These are phyloP conservation scores for Corapipo altera DNA, from an alignment of 2,113 vertebrate genomes.

Conservation along the genomic window DNA sequence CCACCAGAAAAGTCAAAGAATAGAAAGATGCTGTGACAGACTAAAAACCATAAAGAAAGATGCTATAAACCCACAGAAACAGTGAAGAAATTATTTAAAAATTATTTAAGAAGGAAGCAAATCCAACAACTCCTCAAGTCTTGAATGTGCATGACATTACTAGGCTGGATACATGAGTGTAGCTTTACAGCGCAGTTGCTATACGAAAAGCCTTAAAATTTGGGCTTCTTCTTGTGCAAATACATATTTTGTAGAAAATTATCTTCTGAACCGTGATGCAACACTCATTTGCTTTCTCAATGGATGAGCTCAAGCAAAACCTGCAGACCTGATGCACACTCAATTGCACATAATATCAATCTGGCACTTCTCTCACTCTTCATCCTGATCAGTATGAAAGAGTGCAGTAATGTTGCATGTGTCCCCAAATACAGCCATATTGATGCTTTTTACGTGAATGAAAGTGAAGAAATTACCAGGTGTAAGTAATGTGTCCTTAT, in stretches of 20 bases:
- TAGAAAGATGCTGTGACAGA: not conserved
- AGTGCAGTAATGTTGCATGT: not conserved
- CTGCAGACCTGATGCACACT: not conserved
- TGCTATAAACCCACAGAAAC: not conserved
- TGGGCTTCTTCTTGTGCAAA: not conserved
- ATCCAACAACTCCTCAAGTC: not conserved
- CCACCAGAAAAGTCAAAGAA: not conserved
- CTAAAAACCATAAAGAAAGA: not conserved
- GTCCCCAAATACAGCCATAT: not conserved
- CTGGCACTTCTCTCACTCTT: not conserved
- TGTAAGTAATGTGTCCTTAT: not conserved
- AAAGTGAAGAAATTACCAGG: not conserved
- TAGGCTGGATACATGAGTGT: fast-evolving
- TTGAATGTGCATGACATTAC: not conserved
- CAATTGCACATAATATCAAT: not conserved
- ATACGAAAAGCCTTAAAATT: not conserved
- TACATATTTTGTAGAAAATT: not conserved
- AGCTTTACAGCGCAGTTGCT: not conserved
- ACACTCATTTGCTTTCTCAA: not conserved
- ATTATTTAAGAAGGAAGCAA: not conserved
- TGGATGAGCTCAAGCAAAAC: not conserved
- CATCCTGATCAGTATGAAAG: not conserved
- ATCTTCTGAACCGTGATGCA: not conserved
- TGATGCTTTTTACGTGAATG: not conserved
- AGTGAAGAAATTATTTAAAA: not conserved